These are phyloP conservation scores for Auanema sp. DNA, from an alignment of 2,888 invertebrate species.

Conservation along the genomic window DNA sequence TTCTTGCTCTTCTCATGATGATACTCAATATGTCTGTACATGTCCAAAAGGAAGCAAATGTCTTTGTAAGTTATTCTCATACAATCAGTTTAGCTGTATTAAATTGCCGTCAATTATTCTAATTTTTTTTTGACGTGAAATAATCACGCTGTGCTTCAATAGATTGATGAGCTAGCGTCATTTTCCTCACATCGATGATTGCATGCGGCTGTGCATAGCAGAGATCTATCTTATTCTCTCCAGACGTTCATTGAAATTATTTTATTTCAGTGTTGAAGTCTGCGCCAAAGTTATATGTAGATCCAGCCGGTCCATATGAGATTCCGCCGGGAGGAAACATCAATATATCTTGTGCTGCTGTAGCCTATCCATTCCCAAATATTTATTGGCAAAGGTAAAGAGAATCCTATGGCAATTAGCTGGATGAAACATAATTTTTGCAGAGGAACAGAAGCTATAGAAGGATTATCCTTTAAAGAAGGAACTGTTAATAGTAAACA, in stretches of 20 bases:
- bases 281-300: conserved; percentile 58
- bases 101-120: too few relatives aligned
- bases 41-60: conserved; percentile 57
- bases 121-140: too few relatives aligned
- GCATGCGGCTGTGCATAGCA: neutral
- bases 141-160: too few relatives aligned
- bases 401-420: too few relatives aligned
- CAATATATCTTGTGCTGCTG: conserved; percentile 61
- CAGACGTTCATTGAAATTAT: too few relatives aligned
- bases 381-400: conserved; percentile 57
- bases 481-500: conserved; percentile 38
- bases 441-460: conserved; percentile 39
- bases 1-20: conserved; percentile 52
- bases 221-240: neutral
- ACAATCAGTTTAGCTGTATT: too few relatives aligned
- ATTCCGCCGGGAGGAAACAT: conserved; percentile 61
- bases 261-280: conserved; percentile 51
- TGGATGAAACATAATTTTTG: conserved; percentile 12
- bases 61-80: conserved; percentile 33
- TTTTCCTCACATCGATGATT: neutral
- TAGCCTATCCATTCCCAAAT: conserved; percentile 61
- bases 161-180: neutral
- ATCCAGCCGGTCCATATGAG: conserved; percentile 59
- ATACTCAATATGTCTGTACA: conserved; percentile 54
- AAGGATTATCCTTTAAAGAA: conserved; percentile 23